Evolutionary conservation across 2,797 vertebrate genomes (phyloP).

Genomic region (Syngnathus acus): DNA sequence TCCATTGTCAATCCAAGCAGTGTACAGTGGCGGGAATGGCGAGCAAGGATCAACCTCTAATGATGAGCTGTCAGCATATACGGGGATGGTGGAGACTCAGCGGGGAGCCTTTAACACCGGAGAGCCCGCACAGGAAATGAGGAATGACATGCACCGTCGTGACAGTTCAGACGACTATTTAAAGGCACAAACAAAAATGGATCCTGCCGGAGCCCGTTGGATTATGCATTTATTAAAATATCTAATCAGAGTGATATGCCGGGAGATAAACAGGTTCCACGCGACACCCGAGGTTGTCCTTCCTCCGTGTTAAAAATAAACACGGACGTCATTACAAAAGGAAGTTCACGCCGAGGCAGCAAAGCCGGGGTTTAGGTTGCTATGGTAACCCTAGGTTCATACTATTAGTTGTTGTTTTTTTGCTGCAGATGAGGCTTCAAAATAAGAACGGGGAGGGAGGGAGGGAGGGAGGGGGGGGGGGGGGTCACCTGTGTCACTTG

Average conservation of each 20-base stretch:
- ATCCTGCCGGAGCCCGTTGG: background rate
- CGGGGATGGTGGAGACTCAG: conserved; percentile 22
- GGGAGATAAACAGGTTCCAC: background rate
- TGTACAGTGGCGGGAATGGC: conserved; percentile 39
- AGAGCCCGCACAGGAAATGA: conserved; percentile 39
- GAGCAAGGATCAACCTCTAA: conserved; percentile 64
- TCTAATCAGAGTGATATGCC: background rate
- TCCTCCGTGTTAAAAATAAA: conserved; percentile 51
- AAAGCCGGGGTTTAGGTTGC: conserved; percentile 63
- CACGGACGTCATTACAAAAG: conserved; percentile 34
- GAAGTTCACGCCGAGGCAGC: conserved; percentile 51
- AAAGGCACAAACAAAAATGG: conserved; percentile 18
- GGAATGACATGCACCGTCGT: conserved; percentile 28
- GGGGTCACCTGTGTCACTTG: conserved; percentile 23
- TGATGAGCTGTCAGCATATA: conserved; percentile 36
- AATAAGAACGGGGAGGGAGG: conserved; percentile 20
- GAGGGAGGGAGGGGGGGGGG: background rate
- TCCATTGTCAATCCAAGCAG: conserved; percentile 54
- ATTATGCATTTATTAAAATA: conserved; percentile 6
- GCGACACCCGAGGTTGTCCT: conserved; percentile 2
- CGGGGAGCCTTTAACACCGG: conserved; percentile 27
- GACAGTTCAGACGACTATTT: conserved; percentile 26
- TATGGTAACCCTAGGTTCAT: conserved; percentile 71
- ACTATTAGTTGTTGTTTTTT: conserved; percentile 46
- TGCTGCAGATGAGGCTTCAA: conserved; percentile 43